Conservation (phyloP, 2,113 vertebrate species). For the Charadrius vociferus region DNA sequence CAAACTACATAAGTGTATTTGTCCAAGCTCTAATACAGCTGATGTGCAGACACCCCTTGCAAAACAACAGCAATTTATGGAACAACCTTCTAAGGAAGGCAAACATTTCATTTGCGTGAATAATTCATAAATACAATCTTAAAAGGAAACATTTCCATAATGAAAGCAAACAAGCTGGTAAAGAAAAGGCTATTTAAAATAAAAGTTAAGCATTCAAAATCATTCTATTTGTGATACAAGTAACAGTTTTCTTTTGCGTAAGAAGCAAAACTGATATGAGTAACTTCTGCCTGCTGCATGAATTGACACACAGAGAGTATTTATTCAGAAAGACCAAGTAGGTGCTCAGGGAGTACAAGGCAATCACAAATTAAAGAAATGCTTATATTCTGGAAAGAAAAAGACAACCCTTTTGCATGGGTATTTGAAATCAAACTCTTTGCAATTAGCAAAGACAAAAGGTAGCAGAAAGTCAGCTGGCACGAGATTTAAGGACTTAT, state of each 20-base stretch:
- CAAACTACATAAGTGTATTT: not conserved
- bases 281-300: not conserved
- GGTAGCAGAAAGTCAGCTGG: not conserved
- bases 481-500: not conserved
- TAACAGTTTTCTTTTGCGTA: not conserved
- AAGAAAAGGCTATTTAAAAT: not conserved
- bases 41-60: not conserved
- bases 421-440: not conserved
- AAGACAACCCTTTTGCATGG: not conserved
- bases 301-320: not conserved
- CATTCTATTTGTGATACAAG: not conserved
- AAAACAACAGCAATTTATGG: not conserved
- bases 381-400: not conserved
- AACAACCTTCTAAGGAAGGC: not conserved
- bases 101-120: conserved; percentile 39
- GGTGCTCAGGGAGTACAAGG: not conserved
- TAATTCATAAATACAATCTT: conserved; percentile 5
- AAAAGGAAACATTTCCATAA: not conserved
- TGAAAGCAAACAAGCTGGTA: not conserved
- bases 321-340: not conserved
- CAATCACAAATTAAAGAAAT: not conserved
- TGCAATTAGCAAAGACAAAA: not conserved
- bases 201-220: not conserved
- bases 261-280: not conserved
- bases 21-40: not conserved